Conservation (phyloP, 1,140 invertebrate species). For the Aphaenogaster floridana region DNA sequence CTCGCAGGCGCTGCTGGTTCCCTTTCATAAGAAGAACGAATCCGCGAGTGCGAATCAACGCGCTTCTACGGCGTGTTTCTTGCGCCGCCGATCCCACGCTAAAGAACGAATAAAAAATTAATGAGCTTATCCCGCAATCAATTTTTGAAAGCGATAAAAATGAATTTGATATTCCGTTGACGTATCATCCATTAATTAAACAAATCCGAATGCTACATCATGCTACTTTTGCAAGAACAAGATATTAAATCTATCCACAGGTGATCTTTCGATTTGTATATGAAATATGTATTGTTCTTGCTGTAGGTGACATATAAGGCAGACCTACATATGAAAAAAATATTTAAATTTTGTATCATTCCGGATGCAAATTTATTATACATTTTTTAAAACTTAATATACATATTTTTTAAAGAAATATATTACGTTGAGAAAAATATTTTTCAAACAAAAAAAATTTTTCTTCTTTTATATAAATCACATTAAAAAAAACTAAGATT, state of each 20-base stretch:
- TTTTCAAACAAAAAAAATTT: neutral
- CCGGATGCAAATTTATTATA: neutral
- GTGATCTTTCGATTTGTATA: neutral
- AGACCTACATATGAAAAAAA: neutral
- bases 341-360: neutral
- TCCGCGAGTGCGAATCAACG: neutral
- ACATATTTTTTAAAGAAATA: neutral
- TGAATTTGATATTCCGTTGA: slow-evolving; percentile 13
- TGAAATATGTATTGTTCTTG: neutral
- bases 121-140: neutral
- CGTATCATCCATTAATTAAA: neutral
- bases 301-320: neutral
- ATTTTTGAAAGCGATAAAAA: neutral
- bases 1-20: neutral
- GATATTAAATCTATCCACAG: neutral
- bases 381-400: neutral
- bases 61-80: neutral
- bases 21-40: neutral
- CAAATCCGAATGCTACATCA: neutral
- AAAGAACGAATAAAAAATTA: neutral
- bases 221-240: neutral
- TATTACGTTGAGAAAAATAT: neutral
- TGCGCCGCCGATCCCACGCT: neutral
- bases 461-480: neutral
- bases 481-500: neutral